Evolutionary conservation across 1,140 invertebrate species (phyloP).

Genomic region (Drosophila chauvacae): DNA sequence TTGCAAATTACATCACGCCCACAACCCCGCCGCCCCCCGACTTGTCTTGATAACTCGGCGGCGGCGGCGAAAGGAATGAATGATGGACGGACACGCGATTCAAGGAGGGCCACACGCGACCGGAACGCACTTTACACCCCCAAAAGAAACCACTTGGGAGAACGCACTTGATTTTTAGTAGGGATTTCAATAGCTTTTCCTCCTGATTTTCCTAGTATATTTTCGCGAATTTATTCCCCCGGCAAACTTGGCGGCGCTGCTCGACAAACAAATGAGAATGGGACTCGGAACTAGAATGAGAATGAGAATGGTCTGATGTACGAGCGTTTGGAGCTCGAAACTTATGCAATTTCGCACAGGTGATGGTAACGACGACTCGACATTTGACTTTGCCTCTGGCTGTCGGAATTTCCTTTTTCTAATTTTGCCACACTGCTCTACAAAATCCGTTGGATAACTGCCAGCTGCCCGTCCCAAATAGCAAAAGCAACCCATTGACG

Average conservation of each 20-base stretch:
- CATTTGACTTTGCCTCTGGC: slow-evolving; percentile 73
- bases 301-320: slow-evolving; percentile 46
- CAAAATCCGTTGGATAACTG: slow-evolving; percentile 72
- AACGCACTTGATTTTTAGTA: slow-evolving; percentile 50
- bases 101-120: slow-evolving; percentile 63
- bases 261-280: slow-evolving; percentile 69
- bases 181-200: neutral
- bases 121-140: slow-evolving; percentile 69
- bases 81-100: slow-evolving; percentile 63
- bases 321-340: slow-evolving; percentile 64
- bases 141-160: slow-evolving; percentile 37
- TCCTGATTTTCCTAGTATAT: slow-evolving; percentile 1
- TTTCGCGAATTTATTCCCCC: slow-evolving; percentile 13
- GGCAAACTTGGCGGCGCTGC: slow-evolving; percentile 23
- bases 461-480: slow-evolving; percentile 53
- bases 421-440: slow-evolving; percentile 65
- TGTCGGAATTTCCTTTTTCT: slow-evolving; percentile 55
- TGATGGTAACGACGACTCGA: slow-evolving; percentile 64
- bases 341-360: slow-evolving; percentile 74
- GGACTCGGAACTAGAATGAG: slow-evolving; percentile 12
- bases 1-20: slow-evolving; percentile 81
- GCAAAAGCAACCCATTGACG: slow-evolving; percentile 51
- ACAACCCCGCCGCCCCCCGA: slow-evolving; percentile 17
- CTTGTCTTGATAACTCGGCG: slow-evolving; percentile 11
- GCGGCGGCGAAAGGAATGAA: slow-evolving; percentile 12